A percentile compares a stretch with the other conserved stretches of the same genome.
Evolutionary conservation across 2,113 vertebrate genomes (phyloP).

Genomic region (Campylorhamphus procurvoides): DNA sequence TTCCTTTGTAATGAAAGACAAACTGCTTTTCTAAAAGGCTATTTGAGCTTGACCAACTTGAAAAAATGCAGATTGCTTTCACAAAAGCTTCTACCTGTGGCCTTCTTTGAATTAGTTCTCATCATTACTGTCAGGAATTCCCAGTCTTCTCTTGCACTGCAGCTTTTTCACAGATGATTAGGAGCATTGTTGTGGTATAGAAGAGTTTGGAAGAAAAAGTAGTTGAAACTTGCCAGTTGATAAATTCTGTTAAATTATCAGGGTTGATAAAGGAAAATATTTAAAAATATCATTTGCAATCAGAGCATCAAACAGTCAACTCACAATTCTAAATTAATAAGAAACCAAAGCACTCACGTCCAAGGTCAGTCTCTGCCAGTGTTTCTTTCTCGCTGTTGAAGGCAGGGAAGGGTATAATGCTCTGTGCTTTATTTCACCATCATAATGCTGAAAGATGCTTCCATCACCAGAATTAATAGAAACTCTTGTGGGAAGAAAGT

Average conservation of each 20-base stretch:
- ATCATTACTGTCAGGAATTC: slow-evolving; percentile 33
- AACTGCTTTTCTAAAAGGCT: background rate
- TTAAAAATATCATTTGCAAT: slow-evolving; percentile 31
- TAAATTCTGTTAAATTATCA: slow-evolving; percentile 20
- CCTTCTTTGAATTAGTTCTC: slow-evolving; percentile 33
- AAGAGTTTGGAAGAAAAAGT: background rate
- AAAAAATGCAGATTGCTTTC: slow-evolving; percentile 29
- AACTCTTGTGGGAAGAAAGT: background rate
- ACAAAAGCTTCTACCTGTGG: background rate
- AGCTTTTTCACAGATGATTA: slow-evolving; percentile 61
- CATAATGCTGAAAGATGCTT: background rate
- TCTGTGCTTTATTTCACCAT: background rate
- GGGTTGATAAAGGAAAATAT: slow-evolving; percentile 15
- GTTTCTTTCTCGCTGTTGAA: background rate
- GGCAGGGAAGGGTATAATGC: background rate
- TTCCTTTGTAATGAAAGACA: background rate
- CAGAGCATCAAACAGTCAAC: slow-evolving; percentile 13
- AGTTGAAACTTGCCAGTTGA: slow-evolving; percentile 16
- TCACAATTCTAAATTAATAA: slow-evolving; percentile 8
- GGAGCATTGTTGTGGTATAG: background rate
- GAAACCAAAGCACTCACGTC: background rate
- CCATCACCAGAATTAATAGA: slow-evolving; percentile 5
- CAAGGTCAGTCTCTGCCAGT: background rate
- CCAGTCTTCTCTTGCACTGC: slow-evolving; percentile 34
- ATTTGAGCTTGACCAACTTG: slow-evolving; percentile 2